A percentile compares a stretch with the other conserved stretches of the same genome.
These are phyloP conservation scores for Protaetia brevitarsis DNA, from an alignment of 1,140 invertebrate genomes.

Conservation along the genomic window DNA sequence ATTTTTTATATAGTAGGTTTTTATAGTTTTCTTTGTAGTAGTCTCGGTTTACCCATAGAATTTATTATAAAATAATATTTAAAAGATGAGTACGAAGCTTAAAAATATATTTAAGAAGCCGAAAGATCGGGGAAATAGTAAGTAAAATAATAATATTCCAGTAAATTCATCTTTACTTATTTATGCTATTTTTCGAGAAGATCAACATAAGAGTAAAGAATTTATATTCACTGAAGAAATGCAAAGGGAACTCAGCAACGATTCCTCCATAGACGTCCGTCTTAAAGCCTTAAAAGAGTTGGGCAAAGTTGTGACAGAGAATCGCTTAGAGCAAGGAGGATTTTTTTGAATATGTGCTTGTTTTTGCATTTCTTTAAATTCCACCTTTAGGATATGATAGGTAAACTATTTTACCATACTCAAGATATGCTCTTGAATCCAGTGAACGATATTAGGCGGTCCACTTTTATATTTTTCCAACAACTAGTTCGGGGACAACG, in stretches of 20 bases:
- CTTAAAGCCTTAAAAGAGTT: constrained; percentile 77
- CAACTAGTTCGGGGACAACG: constrained; percentile 76
- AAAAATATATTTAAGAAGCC: constrained; percentile 23
- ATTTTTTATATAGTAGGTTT: too few species aligned
- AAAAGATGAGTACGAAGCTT: constrained; percentile 6
- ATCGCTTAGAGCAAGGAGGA: constrained; percentile 72
- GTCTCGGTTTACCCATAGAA: too few species aligned
- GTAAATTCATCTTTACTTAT: constrained; percentile 35
- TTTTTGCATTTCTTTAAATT: constrained; percentile 19
- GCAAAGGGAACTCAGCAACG: constrained; percentile 67
- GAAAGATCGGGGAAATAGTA: constrained; percentile 13
- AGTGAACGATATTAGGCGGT: constrained; percentile 69
- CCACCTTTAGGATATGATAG: constrained; percentile 60
- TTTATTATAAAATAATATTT: not conserved
- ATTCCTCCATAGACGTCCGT: constrained; percentile 68
- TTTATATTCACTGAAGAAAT: constrained; percentile 68
- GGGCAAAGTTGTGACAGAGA: constrained; percentile 65
- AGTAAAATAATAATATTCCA: not conserved
- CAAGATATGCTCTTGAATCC: constrained; percentile 72
- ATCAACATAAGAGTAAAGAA: constrained; percentile 47
- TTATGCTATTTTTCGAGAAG: constrained; percentile 8
- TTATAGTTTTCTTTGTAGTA: too few species aligned
- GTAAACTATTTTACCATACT: constrained; percentile 74
- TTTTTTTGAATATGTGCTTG: constrained; percentile 12
- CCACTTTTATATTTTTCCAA: constrained; percentile 71